Base-by-base conservation (phyloP, 2,888 invertebrate species). In the Colostygia pectinataria region DNA sequence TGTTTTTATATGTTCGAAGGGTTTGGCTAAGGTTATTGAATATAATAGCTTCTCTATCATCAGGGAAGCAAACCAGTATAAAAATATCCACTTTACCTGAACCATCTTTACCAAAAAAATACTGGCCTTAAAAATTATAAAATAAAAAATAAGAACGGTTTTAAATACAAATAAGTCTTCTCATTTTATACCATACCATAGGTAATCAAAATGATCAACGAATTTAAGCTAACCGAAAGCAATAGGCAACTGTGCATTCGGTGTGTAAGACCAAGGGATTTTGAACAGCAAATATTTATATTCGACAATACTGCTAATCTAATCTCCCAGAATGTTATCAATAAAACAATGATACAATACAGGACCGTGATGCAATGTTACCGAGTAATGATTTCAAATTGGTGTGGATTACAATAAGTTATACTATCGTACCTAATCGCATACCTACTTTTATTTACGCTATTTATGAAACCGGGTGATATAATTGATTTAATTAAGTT, bases 281-380 rank as follows among this genome's bases (percentile, higher is more conserved):
- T 53, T 43, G 33, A 48, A 27, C 43, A 49, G 42, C 42, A 54
- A 56, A 61, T 53, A 62, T 51, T 50, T 46, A 48, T 47, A 38
- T 46, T 52, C 27, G 29, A 33, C 37, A 40, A 44, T 41, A 32
- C 4, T 7, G 32, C 9, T 53, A 63, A 74, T 69, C 69, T 73
- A 55, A 63, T 61, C 65, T 47, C 27, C 42, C 44, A 38, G 24
- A 25, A 38, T 42, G 42, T 59, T 67, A 68, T 70, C 66, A 55
- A 9, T 46, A 29, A 58, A 61, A 65, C 63, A 61, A 62, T 54
- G 56, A 53, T 51, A 50, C 48, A 4, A 20, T 5, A 20, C 6
- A 29, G 45, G 52, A 37, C 48, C 50, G 55, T 57, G 59, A 61
- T 60, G 58, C 34, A 59, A 48, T 18, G 15, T 29, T 29, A 39